phyloP scores from a whole-genome alignment of 1,140 invertebrate species.

The Acromyrmex echinatior region DNA sequence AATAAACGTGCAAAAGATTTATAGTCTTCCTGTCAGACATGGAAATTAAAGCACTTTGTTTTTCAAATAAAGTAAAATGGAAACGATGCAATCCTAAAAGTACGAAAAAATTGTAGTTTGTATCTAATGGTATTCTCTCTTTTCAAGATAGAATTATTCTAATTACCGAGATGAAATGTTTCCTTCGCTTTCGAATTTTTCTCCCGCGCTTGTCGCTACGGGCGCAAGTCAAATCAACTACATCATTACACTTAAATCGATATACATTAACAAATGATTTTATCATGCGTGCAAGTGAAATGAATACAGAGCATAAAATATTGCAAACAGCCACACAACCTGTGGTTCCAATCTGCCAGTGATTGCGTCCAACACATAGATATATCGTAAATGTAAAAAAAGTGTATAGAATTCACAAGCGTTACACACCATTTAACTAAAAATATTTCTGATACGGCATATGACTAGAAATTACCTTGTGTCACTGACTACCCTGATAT shows the following conservation, averaged over 20 bases:
- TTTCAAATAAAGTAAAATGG: conserved; percentile 15
- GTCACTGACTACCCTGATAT: background rate
- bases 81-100: background rate
- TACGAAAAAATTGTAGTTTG: background rate
- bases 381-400: conserved; percentile 40
- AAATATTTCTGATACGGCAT: conserved; percentile 34
- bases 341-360: background rate
- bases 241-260: conserved; percentile 21
- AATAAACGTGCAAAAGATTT: conserved; percentile 16
- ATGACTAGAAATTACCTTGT: conserved; percentile 17
- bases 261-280: conserved; percentile 35
- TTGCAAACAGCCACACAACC: background rate
- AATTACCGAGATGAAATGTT: conserved; percentile 1
- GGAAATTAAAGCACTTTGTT: conserved; percentile 16
- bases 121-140: background rate
- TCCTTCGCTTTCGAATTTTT: background rate
- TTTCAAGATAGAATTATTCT: background rate
- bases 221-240: conserved; percentile 25
- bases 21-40: background rate
- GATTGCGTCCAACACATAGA: conserved; percentile 16
- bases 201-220: background rate
- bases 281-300: conserved; percentile 1
- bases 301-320: conserved; percentile 21
- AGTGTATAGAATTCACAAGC: conserved; percentile 32
- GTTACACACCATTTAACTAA: conserved; percentile 32